Evolutionary conservation across 1,140 invertebrate genomes (phyloP), one percentile per base, ranked within the genome.

Genomic region (Drosophila quadrilineata): DNA sequence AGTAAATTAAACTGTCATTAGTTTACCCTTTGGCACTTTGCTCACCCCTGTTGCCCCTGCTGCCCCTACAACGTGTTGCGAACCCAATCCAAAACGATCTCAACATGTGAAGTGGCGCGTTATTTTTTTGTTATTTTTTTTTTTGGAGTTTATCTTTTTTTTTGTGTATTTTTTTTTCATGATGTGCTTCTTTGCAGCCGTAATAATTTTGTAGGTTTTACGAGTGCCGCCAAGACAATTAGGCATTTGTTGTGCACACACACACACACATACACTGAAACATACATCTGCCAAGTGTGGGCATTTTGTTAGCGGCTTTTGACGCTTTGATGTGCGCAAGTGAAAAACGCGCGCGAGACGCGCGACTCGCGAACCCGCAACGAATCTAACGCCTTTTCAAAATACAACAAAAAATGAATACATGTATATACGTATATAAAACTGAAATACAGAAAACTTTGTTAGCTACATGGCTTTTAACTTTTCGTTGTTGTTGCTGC

Each of bases 1-100:
- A 84, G 79, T 84, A 84, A 84, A 84, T 84, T 85, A 84, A 84
- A 84, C 79, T 79, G 79, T 84, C 79, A 84, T 84, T 84, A 84
- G 79, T 84, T 84, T 75, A 84, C 79, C 79, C 79, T 84, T 84
- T 84, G 79, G 79, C 79, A 84, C 65, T 74, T 74, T 75, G 80
- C 75, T 80, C 75, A 62, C 71, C 71, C 38, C 38, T 31, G 41
- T 21, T 21, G 67, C 43, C 53, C 54, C 28, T 26, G 6, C n/a
- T 28, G 41, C 6, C 57, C 12, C 49, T 22, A 21, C 8, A 19
- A 24, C 24, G 29, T 35, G 33, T 54, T 56, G 59, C 59, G 59
- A 63, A 56, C 52, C 26, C 52, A 54, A 62, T 62, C 57, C 49
- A 31, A 57, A 60, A 35, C 57, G 53, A 57, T 67, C 64, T 56